phyloP scores from a whole-genome alignment of 1,140 invertebrate species.

The Drosophila aff. region DNA sequence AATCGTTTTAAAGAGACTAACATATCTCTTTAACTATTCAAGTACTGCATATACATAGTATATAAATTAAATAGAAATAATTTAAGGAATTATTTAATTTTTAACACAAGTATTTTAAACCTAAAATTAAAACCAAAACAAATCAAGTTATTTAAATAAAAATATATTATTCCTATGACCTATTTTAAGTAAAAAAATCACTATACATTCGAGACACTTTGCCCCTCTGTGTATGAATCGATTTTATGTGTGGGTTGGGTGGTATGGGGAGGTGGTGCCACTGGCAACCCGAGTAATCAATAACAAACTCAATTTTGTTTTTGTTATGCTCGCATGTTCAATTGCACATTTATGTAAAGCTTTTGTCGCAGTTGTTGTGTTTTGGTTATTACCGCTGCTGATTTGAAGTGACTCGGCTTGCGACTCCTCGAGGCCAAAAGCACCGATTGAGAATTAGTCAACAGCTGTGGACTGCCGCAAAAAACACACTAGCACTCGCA shows the following conservation, averaged over 20 bases:
- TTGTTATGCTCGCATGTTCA: constrained; percentile 36
- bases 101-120: neutral
- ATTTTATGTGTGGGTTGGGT: constrained; percentile 18
- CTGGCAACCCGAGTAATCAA: constrained; percentile 46
- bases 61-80: too few relatives aligned
- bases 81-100: too few relatives aligned
- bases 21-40: neutral
- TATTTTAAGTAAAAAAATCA: constrained; percentile 8
- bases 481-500: constrained; percentile 5
- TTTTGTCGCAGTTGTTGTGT: neutral
- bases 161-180: neutral
- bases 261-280: constrained; percentile 29
- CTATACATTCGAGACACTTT: constrained; percentile 4
- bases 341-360: constrained; percentile 42
- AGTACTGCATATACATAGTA: neutral
- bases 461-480: constrained; percentile 33
- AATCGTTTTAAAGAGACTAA: neutral
- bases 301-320: constrained; percentile 36
- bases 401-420: constrained; percentile 30
- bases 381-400: constrained; percentile 36
- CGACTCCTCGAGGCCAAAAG: constrained; percentile 41
- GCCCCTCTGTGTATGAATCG: constrained; percentile 16
- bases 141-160: too few relatives aligned
- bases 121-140: neutral
- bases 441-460: constrained; percentile 40